A percentile compares a stretch with the other conserved stretches of the same genome.
These are phyloP conservation scores for Danionella cerebrum DNA, from an alignment of 2,113 vertebrate genomes.

Conservation along the genomic window DNA sequence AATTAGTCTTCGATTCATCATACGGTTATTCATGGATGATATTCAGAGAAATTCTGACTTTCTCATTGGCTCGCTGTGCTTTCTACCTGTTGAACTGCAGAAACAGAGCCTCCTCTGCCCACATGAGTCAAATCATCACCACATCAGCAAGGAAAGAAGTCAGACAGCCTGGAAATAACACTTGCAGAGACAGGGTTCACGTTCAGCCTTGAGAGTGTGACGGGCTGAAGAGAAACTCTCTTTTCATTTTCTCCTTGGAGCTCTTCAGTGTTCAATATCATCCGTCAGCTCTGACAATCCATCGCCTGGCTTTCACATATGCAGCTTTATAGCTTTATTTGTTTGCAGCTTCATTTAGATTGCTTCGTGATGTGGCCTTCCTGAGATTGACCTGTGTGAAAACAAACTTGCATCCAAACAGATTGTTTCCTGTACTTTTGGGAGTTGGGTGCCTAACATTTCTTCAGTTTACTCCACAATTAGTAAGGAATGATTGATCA, in stretches of 20 bases:
- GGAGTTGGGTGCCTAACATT: no score
- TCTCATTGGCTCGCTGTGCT: not conserved
- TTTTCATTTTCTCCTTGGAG: not conserved
- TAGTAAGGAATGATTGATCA: no score
- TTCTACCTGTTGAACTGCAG: not conserved
- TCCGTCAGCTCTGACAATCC: not conserved
- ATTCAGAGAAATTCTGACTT: no score
- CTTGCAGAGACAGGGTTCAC: conserved; percentile 1
- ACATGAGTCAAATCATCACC: not conserved
- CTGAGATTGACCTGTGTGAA: no score
- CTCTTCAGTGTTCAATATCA: not conserved
- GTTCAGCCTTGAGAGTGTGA: not conserved
- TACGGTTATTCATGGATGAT: no score
- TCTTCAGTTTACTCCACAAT: no score
- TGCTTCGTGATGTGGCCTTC: no score
- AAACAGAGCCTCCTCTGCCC: not conserved
- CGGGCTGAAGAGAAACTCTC: not conserved
- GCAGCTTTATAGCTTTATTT: not conserved
- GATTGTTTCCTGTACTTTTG: no score
- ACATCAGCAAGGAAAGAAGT: not conserved
- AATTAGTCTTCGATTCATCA: no score
- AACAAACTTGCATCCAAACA: no score
- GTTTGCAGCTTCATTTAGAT: not conserved
- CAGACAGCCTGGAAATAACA: not conserved
- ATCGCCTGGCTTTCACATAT: not conserved